Evolutionary conservation across 2,113 vertebrate genomes (phyloP).

Genomic region (Tachysurus fulvidraco): DNA sequence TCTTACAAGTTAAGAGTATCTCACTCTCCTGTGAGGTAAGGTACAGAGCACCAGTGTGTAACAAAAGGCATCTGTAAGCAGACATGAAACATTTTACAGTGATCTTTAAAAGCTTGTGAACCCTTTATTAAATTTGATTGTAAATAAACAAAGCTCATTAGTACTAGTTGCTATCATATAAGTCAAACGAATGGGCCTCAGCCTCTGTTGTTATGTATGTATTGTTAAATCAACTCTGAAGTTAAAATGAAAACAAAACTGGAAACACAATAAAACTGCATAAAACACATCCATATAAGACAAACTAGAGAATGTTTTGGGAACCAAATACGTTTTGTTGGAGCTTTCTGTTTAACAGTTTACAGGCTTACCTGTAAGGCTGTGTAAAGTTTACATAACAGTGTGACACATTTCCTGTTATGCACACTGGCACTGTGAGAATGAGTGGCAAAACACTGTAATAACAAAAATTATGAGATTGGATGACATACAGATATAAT

Average conservation of each 20-base stretch:
- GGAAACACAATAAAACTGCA: background rate
- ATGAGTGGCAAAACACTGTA: constrained; percentile 79
- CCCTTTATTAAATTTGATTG: background rate
- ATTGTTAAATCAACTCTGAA: background rate
- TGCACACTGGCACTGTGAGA: constrained; percentile 81
- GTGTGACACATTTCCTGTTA: constrained; percentile 71
- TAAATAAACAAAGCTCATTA: background rate
- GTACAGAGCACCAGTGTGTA: constrained; percentile 72
- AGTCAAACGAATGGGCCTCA: background rate
- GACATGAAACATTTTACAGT: background rate
- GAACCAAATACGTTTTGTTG: background rate
- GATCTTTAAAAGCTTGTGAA: too few relatives aligned
- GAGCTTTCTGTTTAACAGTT: constrained; percentile 13
- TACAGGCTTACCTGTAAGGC: constrained; percentile 77
- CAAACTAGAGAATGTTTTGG: too few relatives aligned
- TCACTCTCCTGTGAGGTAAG: constrained; percentile 34
- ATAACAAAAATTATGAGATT: background rate
- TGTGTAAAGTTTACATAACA: constrained; percentile 83
- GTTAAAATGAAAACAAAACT: background rate
- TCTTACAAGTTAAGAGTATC: constrained; percentile 62
- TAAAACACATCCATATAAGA: background rate
- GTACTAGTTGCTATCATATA: background rate
- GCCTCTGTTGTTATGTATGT: background rate
- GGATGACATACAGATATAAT: background rate
- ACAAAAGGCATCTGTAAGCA: constrained; percentile 78